Evolutionary conservation across 2,797 vertebrate species (phyloP).

Genomic region (Chiloscyllium punctatum): DNA sequence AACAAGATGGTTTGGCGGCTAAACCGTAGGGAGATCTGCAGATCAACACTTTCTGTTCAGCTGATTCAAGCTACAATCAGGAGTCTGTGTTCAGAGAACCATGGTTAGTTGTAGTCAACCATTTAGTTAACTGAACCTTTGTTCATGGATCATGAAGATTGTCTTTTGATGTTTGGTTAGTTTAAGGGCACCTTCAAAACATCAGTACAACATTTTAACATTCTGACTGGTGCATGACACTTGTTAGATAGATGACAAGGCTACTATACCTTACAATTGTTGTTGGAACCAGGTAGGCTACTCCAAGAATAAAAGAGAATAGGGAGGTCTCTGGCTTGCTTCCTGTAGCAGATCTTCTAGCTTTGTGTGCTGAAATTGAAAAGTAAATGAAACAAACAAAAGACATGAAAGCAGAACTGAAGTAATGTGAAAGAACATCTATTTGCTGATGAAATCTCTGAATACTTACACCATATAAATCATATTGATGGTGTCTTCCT

Average conservation of each 20-base stretch:
- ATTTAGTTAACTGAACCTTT: too few species aligned
- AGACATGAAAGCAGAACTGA: not conserved
- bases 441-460: slow-evolving; percentile 55
- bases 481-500: slow-evolving; percentile 63
- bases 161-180: slow-evolving; percentile 10
- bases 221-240: not conserved
- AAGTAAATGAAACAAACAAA: slow-evolving; percentile 26
- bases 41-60: not conserved
- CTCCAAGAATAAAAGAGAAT: not conserved
- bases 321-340: not conserved
- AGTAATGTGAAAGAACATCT: not conserved
- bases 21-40: not conserved
- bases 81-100: not conserved
- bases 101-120: not conserved
- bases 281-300: not conserved
- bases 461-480: slow-evolving; percentile 72
- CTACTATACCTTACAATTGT: not conserved
- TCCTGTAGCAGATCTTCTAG: not conserved
- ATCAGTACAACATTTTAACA: not conserved
- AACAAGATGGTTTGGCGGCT: not conserved
- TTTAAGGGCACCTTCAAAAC: slow-evolving; percentile 17
- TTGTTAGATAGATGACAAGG: not conserved
- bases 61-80: not conserved
- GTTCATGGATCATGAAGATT: not conserved
- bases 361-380: slow-evolving; percentile 18